These are phyloP conservation scores for Lampropteryx suffumata DNA, from an alignment of 2,888 invertebrate species.

Conservation along the genomic window DNA sequence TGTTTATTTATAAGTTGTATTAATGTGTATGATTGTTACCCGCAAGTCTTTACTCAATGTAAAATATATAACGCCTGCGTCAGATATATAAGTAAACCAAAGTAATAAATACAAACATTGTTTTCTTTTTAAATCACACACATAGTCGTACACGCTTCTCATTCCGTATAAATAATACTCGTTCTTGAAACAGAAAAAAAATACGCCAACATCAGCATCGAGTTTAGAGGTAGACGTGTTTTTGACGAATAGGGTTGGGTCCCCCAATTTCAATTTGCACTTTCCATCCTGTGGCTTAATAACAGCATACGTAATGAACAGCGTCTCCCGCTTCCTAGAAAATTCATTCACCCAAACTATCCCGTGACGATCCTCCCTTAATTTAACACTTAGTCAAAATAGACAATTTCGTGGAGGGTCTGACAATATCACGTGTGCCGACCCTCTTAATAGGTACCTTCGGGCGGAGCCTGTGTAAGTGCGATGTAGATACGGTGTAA, in stretches of 20 bases:
- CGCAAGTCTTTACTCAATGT: slow-evolving; percentile 64
- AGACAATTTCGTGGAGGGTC: slow-evolving; percentile 62
- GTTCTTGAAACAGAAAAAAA: too few species aligned
- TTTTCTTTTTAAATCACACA: too few species aligned
- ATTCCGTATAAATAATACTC: too few species aligned
- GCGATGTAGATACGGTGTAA: slow-evolving; percentile 77
- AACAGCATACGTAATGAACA: slow-evolving; percentile 18
- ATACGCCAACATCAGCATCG: too few species aligned
- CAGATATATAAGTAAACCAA: slow-evolving; percentile 62
- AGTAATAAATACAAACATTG: slow-evolving; percentile 40
- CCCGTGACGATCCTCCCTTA: slow-evolving; percentile 46
- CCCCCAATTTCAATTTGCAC: slow-evolving; percentile 24
- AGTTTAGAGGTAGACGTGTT: not conserved
- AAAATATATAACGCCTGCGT: slow-evolving; percentile 67
- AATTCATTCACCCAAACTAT: slow-evolving; percentile 44
- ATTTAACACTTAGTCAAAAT: slow-evolving; percentile 72
- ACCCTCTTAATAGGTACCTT: slow-evolving; percentile 77
- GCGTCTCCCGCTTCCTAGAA: slow-evolving; percentile 33
- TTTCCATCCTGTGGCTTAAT: slow-evolving; percentile 14
- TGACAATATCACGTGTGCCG: slow-evolving; percentile 62
- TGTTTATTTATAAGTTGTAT: slow-evolving; percentile 38
- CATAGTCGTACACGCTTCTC: too few species aligned
- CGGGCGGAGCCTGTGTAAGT: slow-evolving; percentile 64
- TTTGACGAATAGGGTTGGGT: not conserved
- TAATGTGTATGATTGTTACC: slow-evolving; percentile 46